phyloP scores from a whole-genome alignment of 2,113 vertebrate genomes.

The Clarias macrocephalus region DNA sequence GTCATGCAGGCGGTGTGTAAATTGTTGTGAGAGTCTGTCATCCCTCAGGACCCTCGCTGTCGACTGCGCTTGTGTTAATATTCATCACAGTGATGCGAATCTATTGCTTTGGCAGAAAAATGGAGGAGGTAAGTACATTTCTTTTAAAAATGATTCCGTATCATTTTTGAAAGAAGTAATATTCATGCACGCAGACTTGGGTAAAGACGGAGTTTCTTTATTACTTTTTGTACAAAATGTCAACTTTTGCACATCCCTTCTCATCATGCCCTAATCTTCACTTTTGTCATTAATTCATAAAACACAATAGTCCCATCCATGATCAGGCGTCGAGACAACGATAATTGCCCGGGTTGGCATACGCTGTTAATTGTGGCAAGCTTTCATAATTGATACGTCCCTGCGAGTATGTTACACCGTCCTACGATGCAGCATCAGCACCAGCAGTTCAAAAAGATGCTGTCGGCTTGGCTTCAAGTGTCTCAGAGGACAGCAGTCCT shows the following conservation, averaged over 20 bases:
- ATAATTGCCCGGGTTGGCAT: not conserved
- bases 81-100: constrained; percentile 44
- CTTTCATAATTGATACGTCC: not conserved
- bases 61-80: constrained; percentile 40
- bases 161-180: not conserved
- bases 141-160: constrained; percentile 16
- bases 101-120: constrained; percentile 33
- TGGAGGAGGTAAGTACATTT: constrained; percentile 2
- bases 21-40: constrained; percentile 44
- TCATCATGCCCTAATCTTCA: not conserved
- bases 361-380: not conserved
- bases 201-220: not conserved
- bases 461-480: constrained; percentile 10
- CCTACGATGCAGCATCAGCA: not conserved
- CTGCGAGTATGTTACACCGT: not conserved
- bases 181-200: not conserved
- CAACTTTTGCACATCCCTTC: not conserved
- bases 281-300: not conserved
- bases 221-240: not conserved
- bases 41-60: constrained; percentile 37
- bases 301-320: not conserved
- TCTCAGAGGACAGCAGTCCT: constrained; percentile 24
- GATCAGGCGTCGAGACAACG: not conserved
- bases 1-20: constrained; percentile 39
- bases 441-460: not conserved